Evolutionary conservation across 2,797 vertebrate species (phyloP).

Genomic region (Arctocebus calabarensis): DNA sequence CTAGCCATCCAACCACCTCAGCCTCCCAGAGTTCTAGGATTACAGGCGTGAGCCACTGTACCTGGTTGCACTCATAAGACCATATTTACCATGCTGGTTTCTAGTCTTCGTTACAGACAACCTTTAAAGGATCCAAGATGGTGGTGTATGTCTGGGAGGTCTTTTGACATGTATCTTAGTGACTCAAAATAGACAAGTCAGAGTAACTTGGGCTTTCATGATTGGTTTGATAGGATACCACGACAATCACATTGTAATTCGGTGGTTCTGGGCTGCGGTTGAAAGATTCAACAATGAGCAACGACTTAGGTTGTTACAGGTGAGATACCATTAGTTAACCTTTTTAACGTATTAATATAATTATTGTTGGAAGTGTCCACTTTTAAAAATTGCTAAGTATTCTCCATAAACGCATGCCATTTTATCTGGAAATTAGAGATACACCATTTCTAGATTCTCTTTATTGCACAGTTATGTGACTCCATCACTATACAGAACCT

Average conservation of each 20-base stretch:
- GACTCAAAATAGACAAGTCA: background rate
- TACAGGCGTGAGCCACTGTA: too few species aligned
- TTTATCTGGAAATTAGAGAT: background rate
- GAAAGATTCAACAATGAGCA: slow-evolving; percentile 99
- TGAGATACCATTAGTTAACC: slow-evolving; percentile 76
- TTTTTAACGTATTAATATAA: background rate
- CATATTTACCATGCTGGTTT: background rate
- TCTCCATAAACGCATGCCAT: background rate
- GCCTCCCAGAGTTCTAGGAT: too few species aligned
- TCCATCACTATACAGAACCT: background rate
- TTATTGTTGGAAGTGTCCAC: background rate
- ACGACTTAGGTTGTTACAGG: slow-evolving; percentile 96
- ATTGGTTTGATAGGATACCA: slow-evolving; percentile 93
- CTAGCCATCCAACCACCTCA: too few species aligned
- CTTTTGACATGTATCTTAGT: background rate
- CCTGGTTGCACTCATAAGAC: background rate
- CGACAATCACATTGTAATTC: slow-evolving; percentile 99
- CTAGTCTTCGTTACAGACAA: slow-evolving; percentile 19
- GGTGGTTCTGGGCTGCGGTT: slow-evolving; percentile 99
- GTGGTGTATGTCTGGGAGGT: background rate
- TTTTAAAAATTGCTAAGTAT: background rate
- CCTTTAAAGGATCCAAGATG: slow-evolving; percentile 46
- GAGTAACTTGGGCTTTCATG: slow-evolving; percentile 45
- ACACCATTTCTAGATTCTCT: background rate
- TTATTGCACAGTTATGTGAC: background rate